Conservation (phyloP, 2,797 vertebrate genomes). For the Loris lydekkerianus region DNA sequence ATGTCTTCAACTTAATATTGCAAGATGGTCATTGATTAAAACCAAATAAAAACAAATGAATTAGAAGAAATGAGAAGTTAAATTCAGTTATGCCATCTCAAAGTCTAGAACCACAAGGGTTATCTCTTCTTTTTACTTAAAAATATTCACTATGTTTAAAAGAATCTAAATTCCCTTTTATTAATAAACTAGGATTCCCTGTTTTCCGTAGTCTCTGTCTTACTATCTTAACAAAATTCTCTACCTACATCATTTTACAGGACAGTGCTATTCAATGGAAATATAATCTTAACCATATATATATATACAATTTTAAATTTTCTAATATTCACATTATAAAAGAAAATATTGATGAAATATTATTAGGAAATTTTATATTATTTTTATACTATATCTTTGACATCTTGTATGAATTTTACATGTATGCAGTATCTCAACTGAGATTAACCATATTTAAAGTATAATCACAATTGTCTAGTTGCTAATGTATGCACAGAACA, state of each 20-base stretch:
- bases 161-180: constrained; percentile 1
- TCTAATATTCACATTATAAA: not conserved
- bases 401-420: not conserved
- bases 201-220: not conserved
- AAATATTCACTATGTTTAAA: not conserved
- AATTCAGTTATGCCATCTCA: not conserved
- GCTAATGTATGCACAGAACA: not conserved
- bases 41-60: not conserved
- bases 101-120: not conserved
- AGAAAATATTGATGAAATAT: constrained; percentile 1
- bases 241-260: not conserved
- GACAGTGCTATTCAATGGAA: not conserved
- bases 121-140: not conserved
- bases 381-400: constrained; percentile 1
- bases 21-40: constrained; percentile 28
- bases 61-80: not conserved
- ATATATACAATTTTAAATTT: not conserved
- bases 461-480: not conserved
- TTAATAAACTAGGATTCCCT: not conserved
- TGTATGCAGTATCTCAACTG: not conserved
- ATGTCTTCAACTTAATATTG: not conserved
- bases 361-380: not conserved
- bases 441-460: not conserved
- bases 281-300: not conserved
- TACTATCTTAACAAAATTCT: not conserved